These are phyloP conservation scores for Elysia crispata DNA, from an alignment of 2,888 invertebrate genomes.

Conservation along the genomic window DNA sequence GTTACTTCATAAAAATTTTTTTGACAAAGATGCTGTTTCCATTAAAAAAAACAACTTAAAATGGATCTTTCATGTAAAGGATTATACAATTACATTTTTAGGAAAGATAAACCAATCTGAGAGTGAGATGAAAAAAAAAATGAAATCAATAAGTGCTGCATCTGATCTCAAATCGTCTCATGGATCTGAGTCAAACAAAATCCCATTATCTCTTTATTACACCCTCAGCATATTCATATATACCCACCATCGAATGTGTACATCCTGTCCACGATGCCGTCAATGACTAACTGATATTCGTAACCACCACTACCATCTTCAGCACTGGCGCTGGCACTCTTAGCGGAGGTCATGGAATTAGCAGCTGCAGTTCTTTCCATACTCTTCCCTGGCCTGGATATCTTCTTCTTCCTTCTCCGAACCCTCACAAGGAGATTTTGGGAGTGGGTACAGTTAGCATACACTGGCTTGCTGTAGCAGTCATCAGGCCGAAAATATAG, in stretches of 20 bases:
- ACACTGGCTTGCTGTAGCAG: slow-evolving; percentile 87
- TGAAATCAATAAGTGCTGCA: too few species aligned
- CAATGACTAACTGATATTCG: slow-evolving; percentile 72
- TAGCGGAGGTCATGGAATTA: background rate
- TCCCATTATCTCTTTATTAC: too few species aligned
- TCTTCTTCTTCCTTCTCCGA: slow-evolving; percentile 78
- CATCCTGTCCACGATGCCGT: slow-evolving; percentile 76
- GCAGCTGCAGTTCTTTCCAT: too few species aligned
- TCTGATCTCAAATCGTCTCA: too few species aligned
- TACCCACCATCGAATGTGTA: slow-evolving; percentile 77
- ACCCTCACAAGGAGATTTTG: slow-evolving; percentile 87
- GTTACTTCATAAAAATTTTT: too few species aligned
- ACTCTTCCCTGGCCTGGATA: background rate
- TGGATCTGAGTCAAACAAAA: too few species aligned
- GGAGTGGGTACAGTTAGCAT: slow-evolving; percentile 84
- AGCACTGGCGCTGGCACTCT: background rate
- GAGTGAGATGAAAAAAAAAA: too few species aligned
- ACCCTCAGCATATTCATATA: slow-evolving; percentile 9
- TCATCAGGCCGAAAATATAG: slow-evolving; percentile 87
- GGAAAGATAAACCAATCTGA: too few species aligned
- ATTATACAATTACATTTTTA: too few species aligned
- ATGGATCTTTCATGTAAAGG: too few species aligned
- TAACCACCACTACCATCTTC: slow-evolving; percentile 37
- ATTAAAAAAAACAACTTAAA: too few species aligned
- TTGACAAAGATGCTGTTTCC: too few species aligned